Percentiles rank a stretch among this genome's conserved stretches.
phyloP scores from a whole-genome alignment of 2,888 invertebrate genomes.

The Ceramica pisi region DNA sequence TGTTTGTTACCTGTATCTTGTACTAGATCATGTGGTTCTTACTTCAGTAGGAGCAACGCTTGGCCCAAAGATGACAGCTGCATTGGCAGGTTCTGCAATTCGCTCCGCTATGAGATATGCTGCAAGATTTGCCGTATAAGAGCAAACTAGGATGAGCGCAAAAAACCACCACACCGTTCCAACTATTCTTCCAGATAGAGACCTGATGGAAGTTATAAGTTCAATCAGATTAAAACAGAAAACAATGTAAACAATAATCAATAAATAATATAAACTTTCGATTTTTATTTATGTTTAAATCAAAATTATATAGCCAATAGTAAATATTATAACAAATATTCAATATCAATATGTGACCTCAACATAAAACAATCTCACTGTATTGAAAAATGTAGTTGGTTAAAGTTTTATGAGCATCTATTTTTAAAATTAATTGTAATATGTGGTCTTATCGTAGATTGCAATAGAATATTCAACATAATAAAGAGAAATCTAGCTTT shows the following conservation, averaged over 20 bases:
- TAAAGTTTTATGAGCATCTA: no score
- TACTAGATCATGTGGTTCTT: slow-evolving; percentile 79
- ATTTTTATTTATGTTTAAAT: neutral
- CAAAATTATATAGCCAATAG: neutral
- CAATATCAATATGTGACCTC: no score
- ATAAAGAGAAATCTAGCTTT: neutral
- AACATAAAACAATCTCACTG: no score
- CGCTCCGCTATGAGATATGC: slow-evolving; percentile 99
- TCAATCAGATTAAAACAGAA: neutral
- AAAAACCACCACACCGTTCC: slow-evolving; percentile 99
- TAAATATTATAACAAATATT: no score
- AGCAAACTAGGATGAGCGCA: slow-evolving; percentile 98
- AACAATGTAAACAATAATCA: neutral
- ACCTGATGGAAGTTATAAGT: slow-evolving; percentile 83
- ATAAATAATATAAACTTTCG: neutral
- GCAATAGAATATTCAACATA: slow-evolving; percentile 25
- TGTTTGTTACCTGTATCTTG: slow-evolving; percentile 81
- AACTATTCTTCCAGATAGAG: slow-evolving; percentile 98
- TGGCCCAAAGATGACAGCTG: slow-evolving; percentile 95
- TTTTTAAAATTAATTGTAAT: no score
- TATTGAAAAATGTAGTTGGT: no score
- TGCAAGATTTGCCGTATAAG: slow-evolving; percentile 99
- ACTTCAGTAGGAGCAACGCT: slow-evolving; percentile 98
- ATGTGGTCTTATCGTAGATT: no score
- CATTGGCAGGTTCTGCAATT: slow-evolving; percentile 95